Evolutionary conservation across 1,140 invertebrate species (phyloP).

Genomic region (Halotydeus destructor): DNA sequence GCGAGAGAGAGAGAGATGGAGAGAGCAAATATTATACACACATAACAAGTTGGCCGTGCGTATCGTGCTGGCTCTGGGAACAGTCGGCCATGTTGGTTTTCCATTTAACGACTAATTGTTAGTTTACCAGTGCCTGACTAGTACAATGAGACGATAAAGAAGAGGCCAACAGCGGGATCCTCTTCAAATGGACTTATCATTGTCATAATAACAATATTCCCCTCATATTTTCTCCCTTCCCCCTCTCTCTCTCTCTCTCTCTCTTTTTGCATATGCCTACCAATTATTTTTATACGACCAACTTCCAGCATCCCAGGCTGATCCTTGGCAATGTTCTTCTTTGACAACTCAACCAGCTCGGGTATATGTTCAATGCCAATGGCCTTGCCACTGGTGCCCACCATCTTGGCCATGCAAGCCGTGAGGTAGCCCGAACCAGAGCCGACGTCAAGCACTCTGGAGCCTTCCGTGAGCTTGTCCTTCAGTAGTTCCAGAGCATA

Average conservation of each 20-base stretch:
- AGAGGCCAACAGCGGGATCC: not conserved
- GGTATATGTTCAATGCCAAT: slow-evolving; percentile 85
- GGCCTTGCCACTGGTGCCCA: slow-evolving; percentile 45
- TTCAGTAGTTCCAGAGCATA: slow-evolving; percentile 73
- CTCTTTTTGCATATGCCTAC: too few relatives aligned
- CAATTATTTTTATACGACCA: slow-evolving; percentile 42
- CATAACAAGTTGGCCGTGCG: too few relatives aligned
- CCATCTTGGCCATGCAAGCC: slow-evolving; percentile 76
- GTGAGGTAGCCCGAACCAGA: slow-evolving; percentile 88
- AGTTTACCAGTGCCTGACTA: too few relatives aligned
- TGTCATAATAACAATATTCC: too few relatives aligned
- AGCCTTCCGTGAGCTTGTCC: slow-evolving; percentile 44
- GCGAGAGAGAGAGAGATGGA: not conserved
- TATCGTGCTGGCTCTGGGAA: too few relatives aligned
- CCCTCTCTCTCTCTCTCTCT: too few relatives aligned
- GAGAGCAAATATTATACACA: slow-evolving; percentile 1
- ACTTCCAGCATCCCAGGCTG: slow-evolving; percentile 40
- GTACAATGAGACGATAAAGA: too few relatives aligned
- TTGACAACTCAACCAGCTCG: slow-evolving; percentile 51
- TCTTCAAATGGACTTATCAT: too few relatives aligned
- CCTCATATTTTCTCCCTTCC: too few relatives aligned
- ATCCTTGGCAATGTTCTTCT: slow-evolving; percentile 52
- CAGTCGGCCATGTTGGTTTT: too few relatives aligned
- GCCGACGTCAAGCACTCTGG: slow-evolving; percentile 72
- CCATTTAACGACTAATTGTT: too few relatives aligned